Evolutionary conservation across 1,140 invertebrate species (phyloP).

Genomic region (Sminthurinus signatus): DNA sequence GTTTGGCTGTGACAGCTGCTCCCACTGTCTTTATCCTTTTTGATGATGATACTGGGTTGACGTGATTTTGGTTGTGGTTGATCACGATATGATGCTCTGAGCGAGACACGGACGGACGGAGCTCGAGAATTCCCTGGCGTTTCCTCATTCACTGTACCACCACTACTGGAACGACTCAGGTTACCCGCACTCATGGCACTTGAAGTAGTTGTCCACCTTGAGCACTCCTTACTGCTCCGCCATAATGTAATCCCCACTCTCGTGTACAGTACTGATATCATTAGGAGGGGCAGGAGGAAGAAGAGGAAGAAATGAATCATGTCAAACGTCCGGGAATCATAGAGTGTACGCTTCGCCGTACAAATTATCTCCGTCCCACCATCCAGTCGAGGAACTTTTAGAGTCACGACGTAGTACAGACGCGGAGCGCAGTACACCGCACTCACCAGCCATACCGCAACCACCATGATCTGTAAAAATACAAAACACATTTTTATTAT

Average conservation of each 20-base stretch:
- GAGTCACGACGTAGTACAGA: conserved; percentile 62
- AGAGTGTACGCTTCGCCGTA: conserved; percentile 61
- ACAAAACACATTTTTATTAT: neutral
- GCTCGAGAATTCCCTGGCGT: neutral
- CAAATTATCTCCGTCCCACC: conserved; percentile 63
- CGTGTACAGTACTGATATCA: conserved; percentile 66
- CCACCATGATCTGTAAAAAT: conserved; percentile 56
- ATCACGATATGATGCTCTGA: neutral
- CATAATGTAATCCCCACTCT: conserved; percentile 65
- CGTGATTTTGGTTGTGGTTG: neutral
- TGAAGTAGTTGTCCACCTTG: neutral
- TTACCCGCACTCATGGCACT: neutral
- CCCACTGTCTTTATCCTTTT: neutral
- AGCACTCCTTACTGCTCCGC: conserved; percentile 49
- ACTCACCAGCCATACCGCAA: conserved; percentile 66
- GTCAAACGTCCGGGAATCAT: conserved; percentile 66
- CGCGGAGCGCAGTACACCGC: conserved; percentile 67
- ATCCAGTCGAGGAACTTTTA: conserved; percentile 46
- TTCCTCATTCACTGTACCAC: neutral
- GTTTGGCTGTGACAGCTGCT: no score
- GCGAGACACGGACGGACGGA: neutral
- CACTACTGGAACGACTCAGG: neutral
- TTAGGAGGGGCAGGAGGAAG: conserved; percentile 62
- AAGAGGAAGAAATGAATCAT: conserved; percentile 67
- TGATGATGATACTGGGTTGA: neutral